A percentile compares a stretch with the other conserved stretches of the same genome.
Conservation (phyloP, 2,888 invertebrate species). For the Leptopilina myrica region DNA sequence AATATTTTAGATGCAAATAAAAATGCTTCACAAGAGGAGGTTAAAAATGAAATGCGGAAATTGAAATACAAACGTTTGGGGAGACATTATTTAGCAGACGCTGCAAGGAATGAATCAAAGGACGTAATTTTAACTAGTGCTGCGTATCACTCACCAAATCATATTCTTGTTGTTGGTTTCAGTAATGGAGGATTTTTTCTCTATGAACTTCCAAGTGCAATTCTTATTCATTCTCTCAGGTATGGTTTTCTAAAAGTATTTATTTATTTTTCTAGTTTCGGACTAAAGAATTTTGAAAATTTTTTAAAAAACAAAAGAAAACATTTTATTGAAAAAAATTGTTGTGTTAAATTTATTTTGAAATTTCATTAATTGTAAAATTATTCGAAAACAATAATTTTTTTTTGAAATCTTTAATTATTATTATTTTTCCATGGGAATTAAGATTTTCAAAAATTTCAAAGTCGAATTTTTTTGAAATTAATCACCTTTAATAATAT, state of each 20-base stretch:
- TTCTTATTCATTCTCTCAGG: slow-evolving; percentile 90
- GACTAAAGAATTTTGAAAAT: too few relatives aligned
- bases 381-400: too few relatives aligned
- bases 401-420: too few relatives aligned
- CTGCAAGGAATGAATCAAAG: slow-evolving; percentile 81
- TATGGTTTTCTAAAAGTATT: slow-evolving; percentile 56
- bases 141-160: slow-evolving; percentile 88
- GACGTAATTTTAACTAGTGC: slow-evolving; percentile 86
- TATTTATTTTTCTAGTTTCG: background rate
- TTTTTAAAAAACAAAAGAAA: too few relatives aligned
- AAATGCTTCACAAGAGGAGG: slow-evolving; percentile 57
- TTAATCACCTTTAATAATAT: too few relatives aligned
- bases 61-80: slow-evolving; percentile 84
- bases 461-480: too few relatives aligned
- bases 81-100: slow-evolving; percentile 86
- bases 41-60: slow-evolving; percentile 57
- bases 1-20: slow-evolving; percentile 78
- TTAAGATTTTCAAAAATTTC: too few relatives aligned
- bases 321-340: too few relatives aligned
- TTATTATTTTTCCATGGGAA: too few relatives aligned
- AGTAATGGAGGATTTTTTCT: slow-evolving; percentile 94
- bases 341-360: too few relatives aligned
- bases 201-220: slow-evolving; percentile 96
- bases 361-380: too few relatives aligned
- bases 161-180: slow-evolving; percentile 93